phyloP scores from a whole-genome alignment of 2,888 invertebrate species.

The Pharmacophagus antenor region DNA sequence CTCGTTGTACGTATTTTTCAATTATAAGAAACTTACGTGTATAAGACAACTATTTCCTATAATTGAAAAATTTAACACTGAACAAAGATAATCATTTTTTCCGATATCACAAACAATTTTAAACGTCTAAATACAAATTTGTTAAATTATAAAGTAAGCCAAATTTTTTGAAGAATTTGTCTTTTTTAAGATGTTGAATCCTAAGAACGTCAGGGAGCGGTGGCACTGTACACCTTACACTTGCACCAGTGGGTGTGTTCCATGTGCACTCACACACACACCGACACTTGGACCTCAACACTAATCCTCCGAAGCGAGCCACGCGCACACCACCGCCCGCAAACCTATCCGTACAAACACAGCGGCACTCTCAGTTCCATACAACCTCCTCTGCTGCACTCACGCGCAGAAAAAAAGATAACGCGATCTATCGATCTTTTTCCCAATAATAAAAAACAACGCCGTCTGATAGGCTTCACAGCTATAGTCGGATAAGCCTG shows the following conservation, averaged over 20 bases:
- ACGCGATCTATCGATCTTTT: conserved; percentile 80
- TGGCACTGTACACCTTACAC: conserved; percentile 56
- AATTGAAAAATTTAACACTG: not conserved
- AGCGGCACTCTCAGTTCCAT: conserved; percentile 77
- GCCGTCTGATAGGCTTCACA: conserved; percentile 59
- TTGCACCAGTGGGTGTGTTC: conserved; percentile 67
- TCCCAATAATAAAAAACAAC: conserved; percentile 63
- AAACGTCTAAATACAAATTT: not conserved
- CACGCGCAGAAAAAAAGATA: conserved; percentile 80
- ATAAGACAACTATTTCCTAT: no score
- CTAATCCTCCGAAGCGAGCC: conserved; percentile 54
- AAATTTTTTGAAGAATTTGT: not conserved
- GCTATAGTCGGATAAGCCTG: conserved; percentile 68
- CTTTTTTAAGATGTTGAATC: conserved; percentile 12
- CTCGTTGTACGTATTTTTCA: no score
- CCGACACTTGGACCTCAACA: conserved; percentile 51
- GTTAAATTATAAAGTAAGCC: not conserved
- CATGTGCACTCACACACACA: conserved; percentile 72
- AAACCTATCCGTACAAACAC: conserved; percentile 68
- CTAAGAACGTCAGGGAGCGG: conserved; percentile 40
- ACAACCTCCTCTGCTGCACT: conserved; percentile 80
- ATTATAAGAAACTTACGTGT: no score
- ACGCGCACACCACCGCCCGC: conserved; percentile 61
- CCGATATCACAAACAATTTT: not conserved
- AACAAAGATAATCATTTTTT: not conserved